A percentile compares a stretch with the other conserved stretches of the same genome.
Conservation (phyloP, 2,888 invertebrate genomes). For the Steinernema scapterisci region DNA sequence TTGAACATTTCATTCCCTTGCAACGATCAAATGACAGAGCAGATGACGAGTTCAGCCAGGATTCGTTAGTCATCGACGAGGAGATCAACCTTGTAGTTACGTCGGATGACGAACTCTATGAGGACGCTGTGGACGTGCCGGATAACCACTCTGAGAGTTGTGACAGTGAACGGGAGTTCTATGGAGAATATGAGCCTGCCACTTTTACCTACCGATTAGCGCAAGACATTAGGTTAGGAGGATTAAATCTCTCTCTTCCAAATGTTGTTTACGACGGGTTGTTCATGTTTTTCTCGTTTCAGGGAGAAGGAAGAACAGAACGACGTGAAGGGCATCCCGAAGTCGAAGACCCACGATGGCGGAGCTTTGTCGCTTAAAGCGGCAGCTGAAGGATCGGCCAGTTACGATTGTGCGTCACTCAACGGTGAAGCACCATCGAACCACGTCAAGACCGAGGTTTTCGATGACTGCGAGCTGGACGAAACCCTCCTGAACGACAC, state of each 20-base stretch:
- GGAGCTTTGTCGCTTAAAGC: not conserved
- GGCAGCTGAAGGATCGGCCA: not conserved
- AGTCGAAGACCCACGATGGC: not conserved
- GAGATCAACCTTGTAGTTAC: slow-evolving; percentile 24
- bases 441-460: not conserved
- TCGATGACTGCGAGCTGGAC: not conserved
- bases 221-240: not conserved
- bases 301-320: not conserved
- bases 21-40: slow-evolving; percentile 21
- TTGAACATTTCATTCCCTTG: not conserved
- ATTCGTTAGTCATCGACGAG: slow-evolving; percentile 7
- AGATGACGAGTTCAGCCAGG: slow-evolving; percentile 28
- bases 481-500: not conserved
- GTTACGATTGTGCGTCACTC: not conserved
- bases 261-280: no score
- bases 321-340: not conserved
- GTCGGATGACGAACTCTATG: slow-evolving; percentile 7
- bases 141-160: not conserved
- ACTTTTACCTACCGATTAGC: not conserved
- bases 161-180: slow-evolving; percentile 13
- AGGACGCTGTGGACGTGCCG: not conserved
- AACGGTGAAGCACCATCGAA: not conserved
- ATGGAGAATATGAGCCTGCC: not conserved
- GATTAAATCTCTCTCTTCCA: no score
- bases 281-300: not conserved